Evolutionary conservation across 2,797 vertebrate species (phyloP).

Genomic region (Taeniopygia guttata): DNA sequence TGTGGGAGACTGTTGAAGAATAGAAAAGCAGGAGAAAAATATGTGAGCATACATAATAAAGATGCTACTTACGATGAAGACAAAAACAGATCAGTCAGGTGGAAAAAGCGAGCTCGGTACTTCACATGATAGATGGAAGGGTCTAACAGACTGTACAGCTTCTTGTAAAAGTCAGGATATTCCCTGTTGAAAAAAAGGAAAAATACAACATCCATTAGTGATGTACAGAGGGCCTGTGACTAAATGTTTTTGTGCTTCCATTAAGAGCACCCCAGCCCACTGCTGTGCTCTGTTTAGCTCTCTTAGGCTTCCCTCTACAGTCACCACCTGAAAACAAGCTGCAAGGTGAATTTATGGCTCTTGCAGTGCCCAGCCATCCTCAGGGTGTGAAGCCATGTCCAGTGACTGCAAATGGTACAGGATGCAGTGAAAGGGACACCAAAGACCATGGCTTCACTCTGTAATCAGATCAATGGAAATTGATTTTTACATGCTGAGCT

Average conservation of each 20-base stretch:
- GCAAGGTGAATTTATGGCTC: background rate
- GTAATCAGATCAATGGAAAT: background rate
- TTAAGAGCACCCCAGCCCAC: background rate
- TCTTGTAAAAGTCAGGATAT: constrained; percentile 95
- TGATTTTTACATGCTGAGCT: background rate
- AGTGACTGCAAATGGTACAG: background rate
- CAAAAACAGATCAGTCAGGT: constrained; percentile 87
- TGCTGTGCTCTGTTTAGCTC: background rate
- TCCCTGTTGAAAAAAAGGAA: constrained; percentile 77
- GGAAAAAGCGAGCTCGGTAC: constrained; percentile 93
- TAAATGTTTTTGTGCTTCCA: background rate
- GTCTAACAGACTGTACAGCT: constrained; percentile 91
- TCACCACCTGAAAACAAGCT: background rate
- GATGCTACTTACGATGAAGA: constrained; percentile 88
- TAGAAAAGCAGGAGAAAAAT: background rate
- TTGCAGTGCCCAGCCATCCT: background rate
- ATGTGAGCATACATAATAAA: background rate
- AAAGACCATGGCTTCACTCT: background rate
- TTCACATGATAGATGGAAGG: constrained; percentile 91
- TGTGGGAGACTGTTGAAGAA: background rate
- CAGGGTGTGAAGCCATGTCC: background rate
- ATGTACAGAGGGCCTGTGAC: background rate
- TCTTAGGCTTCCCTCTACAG: background rate
- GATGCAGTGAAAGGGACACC: background rate
- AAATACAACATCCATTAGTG: background rate